Conservation (phyloP, 2,113 vertebrate species). For the Eretmochelys imbricata region DNA sequence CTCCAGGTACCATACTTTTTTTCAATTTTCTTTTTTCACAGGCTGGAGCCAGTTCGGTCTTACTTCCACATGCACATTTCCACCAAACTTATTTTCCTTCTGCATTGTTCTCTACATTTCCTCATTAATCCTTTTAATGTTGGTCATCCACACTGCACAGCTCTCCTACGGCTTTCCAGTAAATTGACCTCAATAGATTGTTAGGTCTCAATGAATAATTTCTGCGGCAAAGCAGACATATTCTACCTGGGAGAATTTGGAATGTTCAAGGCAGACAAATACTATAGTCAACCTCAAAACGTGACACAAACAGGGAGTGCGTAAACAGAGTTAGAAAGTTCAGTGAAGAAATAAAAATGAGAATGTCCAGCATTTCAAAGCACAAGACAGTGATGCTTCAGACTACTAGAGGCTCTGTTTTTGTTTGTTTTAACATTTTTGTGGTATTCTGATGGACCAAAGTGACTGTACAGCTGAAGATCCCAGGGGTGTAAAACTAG, state of each 20-base stretch:
- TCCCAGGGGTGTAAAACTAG: not conserved
- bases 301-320: not conserved
- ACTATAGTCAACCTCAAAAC: not conserved
- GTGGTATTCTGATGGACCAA: not conserved
- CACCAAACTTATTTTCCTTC: not conserved
- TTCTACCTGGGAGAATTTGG: accelerated
- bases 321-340: not conserved
- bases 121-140: not conserved
- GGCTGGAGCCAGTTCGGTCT: not conserved
- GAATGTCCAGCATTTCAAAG: not conserved
- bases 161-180: not conserved
- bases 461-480: not conserved
- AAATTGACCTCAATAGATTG: not conserved
- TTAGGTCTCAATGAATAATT: not conserved
- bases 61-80: not conserved
- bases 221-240: not conserved
- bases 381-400: not conserved
- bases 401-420: not conserved
- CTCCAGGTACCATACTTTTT: not conserved
- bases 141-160: not conserved
- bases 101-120: not conserved
- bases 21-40: not conserved
- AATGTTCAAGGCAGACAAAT: not conserved
- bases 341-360: not conserved
- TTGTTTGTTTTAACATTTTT: not conserved